Conservation (phyloP, 1,140 invertebrate species). For the Rhopalosiphum padi region DNA sequence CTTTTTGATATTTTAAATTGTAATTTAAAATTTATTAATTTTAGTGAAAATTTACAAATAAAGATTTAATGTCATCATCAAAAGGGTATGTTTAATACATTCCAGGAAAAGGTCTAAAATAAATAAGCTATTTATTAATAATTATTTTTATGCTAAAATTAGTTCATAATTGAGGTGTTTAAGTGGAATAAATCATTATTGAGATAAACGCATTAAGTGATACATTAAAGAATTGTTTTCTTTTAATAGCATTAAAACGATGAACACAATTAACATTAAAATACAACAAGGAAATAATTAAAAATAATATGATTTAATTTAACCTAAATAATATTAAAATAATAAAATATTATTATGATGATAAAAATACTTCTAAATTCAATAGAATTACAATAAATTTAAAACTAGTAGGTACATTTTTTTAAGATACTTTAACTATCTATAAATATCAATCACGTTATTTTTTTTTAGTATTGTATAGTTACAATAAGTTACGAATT, state of each 20-base stretch:
- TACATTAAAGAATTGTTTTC: not conserved
- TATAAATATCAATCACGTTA: not conserved
- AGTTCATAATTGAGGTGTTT: not conserved
- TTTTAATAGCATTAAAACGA: not conserved
- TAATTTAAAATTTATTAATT: not conserved
- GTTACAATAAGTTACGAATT: not conserved
- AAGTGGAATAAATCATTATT: not conserved
- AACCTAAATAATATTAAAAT: not conserved
- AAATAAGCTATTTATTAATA: constrained; percentile 20
- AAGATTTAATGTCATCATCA: not conserved
- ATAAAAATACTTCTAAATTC: not conserved
- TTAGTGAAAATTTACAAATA: not conserved
- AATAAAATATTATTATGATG: not conserved
- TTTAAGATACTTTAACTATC: not conserved
- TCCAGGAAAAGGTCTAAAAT: not conserved
- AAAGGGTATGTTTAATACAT: not conserved
- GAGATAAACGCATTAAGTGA: not conserved
- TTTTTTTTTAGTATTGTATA: not conserved
- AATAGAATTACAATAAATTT: not conserved
- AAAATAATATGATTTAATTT: not conserved
- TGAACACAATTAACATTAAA: not conserved
- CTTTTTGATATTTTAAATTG: not conserved
- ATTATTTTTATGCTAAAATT: not conserved
- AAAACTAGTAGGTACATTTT: not conserved
- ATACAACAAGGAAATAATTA: not conserved